A percentile compares a stretch with the other conserved stretches of the same genome.
These are phyloP conservation scores for Limonius californicus DNA, from an alignment of 1,140 invertebrate genomes.

Conservation along the genomic window DNA sequence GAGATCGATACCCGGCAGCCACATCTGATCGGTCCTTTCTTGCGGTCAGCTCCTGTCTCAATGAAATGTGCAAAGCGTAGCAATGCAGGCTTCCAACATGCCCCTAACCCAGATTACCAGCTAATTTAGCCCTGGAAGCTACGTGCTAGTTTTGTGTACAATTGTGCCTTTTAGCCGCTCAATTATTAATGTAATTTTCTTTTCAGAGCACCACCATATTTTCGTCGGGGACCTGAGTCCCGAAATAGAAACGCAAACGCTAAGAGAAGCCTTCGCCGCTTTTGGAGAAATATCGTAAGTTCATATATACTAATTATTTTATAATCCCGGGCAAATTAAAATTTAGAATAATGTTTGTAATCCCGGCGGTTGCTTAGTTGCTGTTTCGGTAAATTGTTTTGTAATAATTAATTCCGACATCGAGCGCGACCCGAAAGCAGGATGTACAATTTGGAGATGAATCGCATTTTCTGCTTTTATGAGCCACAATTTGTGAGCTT, in stretches of 20 bases:
- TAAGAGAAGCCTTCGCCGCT: conserved; percentile 94
- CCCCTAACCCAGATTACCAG: conserved; percentile 20
- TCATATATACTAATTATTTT: conserved; percentile 3
- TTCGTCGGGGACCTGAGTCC: conserved; percentile 99
- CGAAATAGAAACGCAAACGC: conserved; percentile 95
- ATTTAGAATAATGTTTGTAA: conserved; percentile 18
- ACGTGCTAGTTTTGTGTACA: conserved; percentile 22
- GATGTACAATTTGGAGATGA: conserved; percentile 27
- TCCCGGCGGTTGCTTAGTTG: too few species aligned
- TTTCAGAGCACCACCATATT: conserved; percentile 92
- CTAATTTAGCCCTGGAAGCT: conserved; percentile 19
- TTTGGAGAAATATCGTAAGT: conserved; percentile 94
- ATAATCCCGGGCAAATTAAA: conserved; percentile 19
- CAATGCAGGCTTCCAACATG: neutral
- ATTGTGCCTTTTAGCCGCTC: conserved; percentile 15
- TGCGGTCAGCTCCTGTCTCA: conserved; percentile 19
- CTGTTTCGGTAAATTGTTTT: too few species aligned
- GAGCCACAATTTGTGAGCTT: conserved; percentile 26
- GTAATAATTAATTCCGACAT: too few species aligned
- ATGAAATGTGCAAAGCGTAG: conserved; percentile 20
- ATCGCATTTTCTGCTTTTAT: conserved; percentile 30
- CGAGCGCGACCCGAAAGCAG: neutral
- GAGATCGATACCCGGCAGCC: conserved; percentile 19
- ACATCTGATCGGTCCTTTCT: conserved; percentile 20
- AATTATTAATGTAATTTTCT: conserved; percentile 26